phyloP scores from a whole-genome alignment of 2,888 invertebrate genomes.

The Tetragnatha montana region DNA sequence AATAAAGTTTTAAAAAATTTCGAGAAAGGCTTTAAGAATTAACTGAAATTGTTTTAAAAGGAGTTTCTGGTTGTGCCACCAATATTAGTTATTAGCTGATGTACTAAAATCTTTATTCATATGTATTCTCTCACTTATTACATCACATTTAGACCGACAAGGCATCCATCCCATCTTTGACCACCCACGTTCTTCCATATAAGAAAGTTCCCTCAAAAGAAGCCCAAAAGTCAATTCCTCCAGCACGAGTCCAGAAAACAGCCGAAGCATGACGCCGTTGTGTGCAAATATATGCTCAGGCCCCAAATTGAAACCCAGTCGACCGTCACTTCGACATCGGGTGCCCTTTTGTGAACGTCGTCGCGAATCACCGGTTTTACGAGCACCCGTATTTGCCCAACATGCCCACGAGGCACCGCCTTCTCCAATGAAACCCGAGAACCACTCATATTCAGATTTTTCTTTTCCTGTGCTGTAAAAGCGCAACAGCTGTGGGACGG shows the following conservation, averaged over 20 bases:
- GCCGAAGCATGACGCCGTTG: conserved; percentile 25
- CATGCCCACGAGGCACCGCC: background rate
- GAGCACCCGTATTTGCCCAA: conserved; percentile 28
- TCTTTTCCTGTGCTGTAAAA: background rate
- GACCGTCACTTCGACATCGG: background rate
- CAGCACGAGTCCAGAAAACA: conserved; percentile 21
- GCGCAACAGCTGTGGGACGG: background rate
- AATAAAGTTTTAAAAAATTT: too few relatives aligned
- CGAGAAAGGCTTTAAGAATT: too few relatives aligned
- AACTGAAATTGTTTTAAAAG: too few relatives aligned
- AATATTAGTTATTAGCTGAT: too few relatives aligned
- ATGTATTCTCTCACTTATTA: too few relatives aligned
- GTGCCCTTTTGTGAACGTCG: conserved; percentile 13
- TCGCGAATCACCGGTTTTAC: conserved; percentile 8
- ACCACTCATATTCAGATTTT: background rate
- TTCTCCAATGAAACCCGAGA: background rate
- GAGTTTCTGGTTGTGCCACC: too few relatives aligned
- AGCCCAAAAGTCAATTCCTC: background rate
- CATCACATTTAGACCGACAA: too few relatives aligned
- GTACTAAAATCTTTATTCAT: too few relatives aligned
- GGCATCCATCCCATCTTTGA: too few relatives aligned
- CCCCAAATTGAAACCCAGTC: conserved; percentile 21
- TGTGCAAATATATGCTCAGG: conserved; percentile 32
- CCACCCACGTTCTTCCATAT: too few relatives aligned
- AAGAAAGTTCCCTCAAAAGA: background rate